phyloP scores from a whole-genome alignment of 2,888 invertebrate genomes.

The Mechanitis messenoides region DNA sequence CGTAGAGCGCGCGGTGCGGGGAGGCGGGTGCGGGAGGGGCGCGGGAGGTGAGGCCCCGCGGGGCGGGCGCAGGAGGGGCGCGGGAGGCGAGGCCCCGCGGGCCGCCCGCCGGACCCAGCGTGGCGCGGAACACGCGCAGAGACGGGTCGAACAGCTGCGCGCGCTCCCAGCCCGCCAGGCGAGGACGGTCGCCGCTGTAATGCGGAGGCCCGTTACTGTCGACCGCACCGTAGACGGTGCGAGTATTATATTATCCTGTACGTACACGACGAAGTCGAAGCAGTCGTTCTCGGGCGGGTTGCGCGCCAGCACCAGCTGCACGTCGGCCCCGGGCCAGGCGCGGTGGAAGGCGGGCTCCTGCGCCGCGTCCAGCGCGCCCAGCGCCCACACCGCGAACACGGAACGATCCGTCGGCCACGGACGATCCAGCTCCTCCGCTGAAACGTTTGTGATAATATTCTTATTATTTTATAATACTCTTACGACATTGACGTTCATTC shows the following conservation, averaged over 20 bases:
- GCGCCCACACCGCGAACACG: constrained; percentile 87
- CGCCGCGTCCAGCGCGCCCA: constrained; percentile 85
- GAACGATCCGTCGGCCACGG: constrained; percentile 81
- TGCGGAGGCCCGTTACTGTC: neutral
- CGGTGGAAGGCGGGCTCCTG: constrained; percentile 90
- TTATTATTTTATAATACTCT: no score
- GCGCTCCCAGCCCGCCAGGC: constrained; percentile 74
- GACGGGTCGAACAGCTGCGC: constrained; percentile 81
- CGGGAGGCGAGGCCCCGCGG: constrained; percentile 78
- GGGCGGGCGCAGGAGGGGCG: constrained; percentile 85
- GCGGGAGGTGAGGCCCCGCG: constrained; percentile 66
- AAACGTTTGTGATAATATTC: neutral
- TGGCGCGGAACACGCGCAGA: constrained; percentile 86
- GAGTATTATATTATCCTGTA: no score
- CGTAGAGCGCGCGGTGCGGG: constrained; percentile 87
- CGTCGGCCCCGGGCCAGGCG: constrained; percentile 83
- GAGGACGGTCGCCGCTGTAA: constrained; percentile 27
- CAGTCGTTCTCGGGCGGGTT: constrained; percentile 83
- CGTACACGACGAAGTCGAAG: constrained; percentile 80
- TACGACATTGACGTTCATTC: no score
- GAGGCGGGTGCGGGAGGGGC: constrained; percentile 81
- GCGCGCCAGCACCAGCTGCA: constrained; percentile 80
- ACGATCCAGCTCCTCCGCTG: constrained; percentile 87
- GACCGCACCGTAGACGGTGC: neutral
- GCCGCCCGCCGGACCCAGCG: constrained; percentile 90